These are phyloP conservation scores for Orthonychiurus folsomi DNA, from an alignment of 2,888 invertebrate genomes.

Conservation along the genomic window DNA sequence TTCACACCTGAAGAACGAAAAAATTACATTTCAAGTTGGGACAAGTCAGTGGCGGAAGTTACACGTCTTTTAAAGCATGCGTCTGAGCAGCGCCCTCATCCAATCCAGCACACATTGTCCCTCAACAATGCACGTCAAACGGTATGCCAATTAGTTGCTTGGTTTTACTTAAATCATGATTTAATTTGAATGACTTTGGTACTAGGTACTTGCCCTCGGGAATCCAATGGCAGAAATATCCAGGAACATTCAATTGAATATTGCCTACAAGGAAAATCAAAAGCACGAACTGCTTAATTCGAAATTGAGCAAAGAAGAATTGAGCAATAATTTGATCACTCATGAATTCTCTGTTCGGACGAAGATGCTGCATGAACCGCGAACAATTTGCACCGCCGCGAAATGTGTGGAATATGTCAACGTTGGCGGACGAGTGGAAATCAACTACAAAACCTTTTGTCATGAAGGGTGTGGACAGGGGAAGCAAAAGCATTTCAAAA, in stretches of 20 bases:
- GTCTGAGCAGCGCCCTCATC: constrained; percentile 13
- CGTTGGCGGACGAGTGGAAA: neutral
- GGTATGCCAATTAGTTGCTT: too few relatives aligned
- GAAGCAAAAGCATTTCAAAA: neutral
- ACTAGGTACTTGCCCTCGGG: constrained; percentile 17
- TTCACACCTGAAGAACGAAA: constrained; percentile 17
- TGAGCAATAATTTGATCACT: neutral
- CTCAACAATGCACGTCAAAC: constrained; percentile 21
- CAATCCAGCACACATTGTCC: constrained; percentile 17
- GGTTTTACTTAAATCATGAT: too few relatives aligned
- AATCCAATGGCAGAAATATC: constrained; percentile 4
- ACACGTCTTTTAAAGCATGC: constrained; percentile 20
- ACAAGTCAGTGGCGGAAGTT: constrained; percentile 20
- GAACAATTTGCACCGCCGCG: constrained; percentile 7
- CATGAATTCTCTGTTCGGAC: neutral
- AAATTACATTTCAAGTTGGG: constrained; percentile 22
- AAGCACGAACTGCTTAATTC: neutral
- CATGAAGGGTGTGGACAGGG: constrained; percentile 1
- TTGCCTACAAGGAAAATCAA: neutral
- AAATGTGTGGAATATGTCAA: neutral
- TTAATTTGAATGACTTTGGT: too few relatives aligned
- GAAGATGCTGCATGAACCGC: neutral
- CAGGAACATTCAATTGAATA: constrained; percentile 3
- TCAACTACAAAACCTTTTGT: neutral
- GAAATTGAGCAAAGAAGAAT: neutral